Conservation (phyloP, 1,140 invertebrate genomes). For the Achatina immaculata region DNA sequence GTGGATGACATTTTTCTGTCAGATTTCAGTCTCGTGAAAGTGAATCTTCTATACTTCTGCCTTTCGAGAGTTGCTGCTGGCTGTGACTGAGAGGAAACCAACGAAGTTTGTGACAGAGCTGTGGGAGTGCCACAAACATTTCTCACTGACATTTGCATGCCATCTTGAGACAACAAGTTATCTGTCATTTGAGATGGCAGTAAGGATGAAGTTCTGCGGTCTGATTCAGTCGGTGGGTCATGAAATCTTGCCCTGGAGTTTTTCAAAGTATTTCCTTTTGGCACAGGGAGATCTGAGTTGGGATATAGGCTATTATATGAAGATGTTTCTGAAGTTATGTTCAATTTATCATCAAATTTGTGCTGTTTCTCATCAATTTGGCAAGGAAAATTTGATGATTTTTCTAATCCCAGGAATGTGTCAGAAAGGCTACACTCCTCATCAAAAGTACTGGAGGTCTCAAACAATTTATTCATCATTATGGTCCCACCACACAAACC, state of each 20-base stretch:
- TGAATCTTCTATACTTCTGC: constrained; percentile 8
- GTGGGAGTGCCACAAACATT: background rate
- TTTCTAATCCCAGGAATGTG: background rate
- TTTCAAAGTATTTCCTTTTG: too few relatives aligned
- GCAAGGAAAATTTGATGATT: background rate
- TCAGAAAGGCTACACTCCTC: background rate
- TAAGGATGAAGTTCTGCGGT: too few relatives aligned
- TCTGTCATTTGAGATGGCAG: background rate
- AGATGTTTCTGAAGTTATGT: too few relatives aligned
- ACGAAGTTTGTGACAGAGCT: background rate
- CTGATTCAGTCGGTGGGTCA: too few relatives aligned
- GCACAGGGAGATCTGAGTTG: too few relatives aligned
- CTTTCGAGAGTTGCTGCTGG: background rate
- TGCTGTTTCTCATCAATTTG: background rate
- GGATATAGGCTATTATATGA: too few relatives aligned
- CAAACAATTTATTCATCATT: background rate
- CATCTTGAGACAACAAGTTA: background rate
- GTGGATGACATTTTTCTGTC: background rate
- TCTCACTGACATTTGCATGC: background rate
- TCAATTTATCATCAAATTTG: too few relatives aligned
- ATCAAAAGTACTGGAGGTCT: background rate
- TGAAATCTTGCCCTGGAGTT: too few relatives aligned
- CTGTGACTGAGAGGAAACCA: background rate
- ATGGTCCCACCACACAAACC: background rate
- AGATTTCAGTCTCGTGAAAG: constrained; percentile 18